Base-by-base conservation (phyloP, 2,113 vertebrate genomes). In the Hemiscyllium ocellatum region DNA sequence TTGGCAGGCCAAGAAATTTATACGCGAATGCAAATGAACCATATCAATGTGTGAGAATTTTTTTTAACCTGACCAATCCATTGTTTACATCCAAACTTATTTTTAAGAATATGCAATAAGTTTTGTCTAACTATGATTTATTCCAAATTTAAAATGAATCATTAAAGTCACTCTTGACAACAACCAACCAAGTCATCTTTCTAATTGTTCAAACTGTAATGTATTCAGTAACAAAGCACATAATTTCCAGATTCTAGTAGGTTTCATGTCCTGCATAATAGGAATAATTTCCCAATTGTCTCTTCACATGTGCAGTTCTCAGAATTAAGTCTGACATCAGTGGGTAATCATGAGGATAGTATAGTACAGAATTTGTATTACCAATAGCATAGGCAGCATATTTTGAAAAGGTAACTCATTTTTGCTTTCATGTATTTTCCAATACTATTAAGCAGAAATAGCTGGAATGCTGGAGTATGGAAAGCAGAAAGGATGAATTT, bases 401-500 rank as follows among this genome's bases (percentile, higher is more conserved):
- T 17, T 10, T 26, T 15, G 52, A 90, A 33, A 29, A 33, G 50
- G 17, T 26, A 61, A 13, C 10, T 87, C 13, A 85, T 87, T 52
- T 87, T 47, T 4, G 26, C 50, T 47, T 47, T 47, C 42, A 47
- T 52, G 50, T 89, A 61, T 24, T 47, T 52, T 87, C 52, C 85
- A 17, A 26, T 8, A 52, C 42, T 0, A 86, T 52, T 42, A 33
- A 33, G 50, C 52, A 17, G 26, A 90, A 65, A 61, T 90, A 4
- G 56, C 1, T 90, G 61, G 87, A 61, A 12, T 33, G 13, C 87
- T 24, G 1, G 52, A 86, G 42, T 50, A 24, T 86, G 83, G 42
- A 86, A 90, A 90, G 50, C 26, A 90, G n/a, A 83, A 37, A 83
- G 87, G 10, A 15, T 90, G 87, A 90, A 90, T 90, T 52, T 90